Evolutionary conservation across 2,113 vertebrate genomes (phyloP), one percentile per base, ranked within the genome.

Genomic region (Podocnemis expansa): DNA sequence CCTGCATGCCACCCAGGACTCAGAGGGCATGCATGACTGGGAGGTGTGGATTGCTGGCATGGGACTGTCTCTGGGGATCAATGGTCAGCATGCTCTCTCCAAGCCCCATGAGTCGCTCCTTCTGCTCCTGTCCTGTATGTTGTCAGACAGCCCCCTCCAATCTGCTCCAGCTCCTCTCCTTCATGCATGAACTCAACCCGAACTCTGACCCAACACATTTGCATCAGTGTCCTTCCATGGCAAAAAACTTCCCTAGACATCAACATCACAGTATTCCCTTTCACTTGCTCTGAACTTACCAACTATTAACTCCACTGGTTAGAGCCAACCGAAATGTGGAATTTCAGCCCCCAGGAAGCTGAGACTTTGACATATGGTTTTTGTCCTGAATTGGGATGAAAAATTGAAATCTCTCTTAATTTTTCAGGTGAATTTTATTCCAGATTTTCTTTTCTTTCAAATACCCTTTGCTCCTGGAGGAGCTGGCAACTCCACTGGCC

Each of bases 211-310:
- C 10, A 11, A 10, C 19, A 43, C n/a, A 73, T 11, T 73, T 8
- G 10, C n/a, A n/a, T 73, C 10, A 22, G 29, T 3, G 11, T 4
- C n/a, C 52, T 86, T 43, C 45, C 78, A 4, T 5, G 22, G 2
- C 12, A 4, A 10, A 0, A 0, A 0, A 11, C 0, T 6, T 41
- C 70, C 41, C 70, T 3, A 10, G 19, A 34, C 19, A 3, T 1
- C 2, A 3, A 43, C 34, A 12, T 27, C 14, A 45, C 11, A 31
- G 2, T 1, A 1, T 4, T 47, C n/a, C 27, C 6, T 3, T 38
- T 7, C 3, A 41, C 52, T 12, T 22, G 8, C 63, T 43, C 38
- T 4, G 0, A 16, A 34, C 21, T 12, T 4, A 63, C 6, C 0
- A 3, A 13, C 10, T 9, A 13, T 45, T 25, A 27, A 34, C 9